Evolutionary conservation across 2,888 invertebrate genomes (phyloP), one percentile per base, ranked within the genome.

Genomic region (Hydropsyche betteni): DNA sequence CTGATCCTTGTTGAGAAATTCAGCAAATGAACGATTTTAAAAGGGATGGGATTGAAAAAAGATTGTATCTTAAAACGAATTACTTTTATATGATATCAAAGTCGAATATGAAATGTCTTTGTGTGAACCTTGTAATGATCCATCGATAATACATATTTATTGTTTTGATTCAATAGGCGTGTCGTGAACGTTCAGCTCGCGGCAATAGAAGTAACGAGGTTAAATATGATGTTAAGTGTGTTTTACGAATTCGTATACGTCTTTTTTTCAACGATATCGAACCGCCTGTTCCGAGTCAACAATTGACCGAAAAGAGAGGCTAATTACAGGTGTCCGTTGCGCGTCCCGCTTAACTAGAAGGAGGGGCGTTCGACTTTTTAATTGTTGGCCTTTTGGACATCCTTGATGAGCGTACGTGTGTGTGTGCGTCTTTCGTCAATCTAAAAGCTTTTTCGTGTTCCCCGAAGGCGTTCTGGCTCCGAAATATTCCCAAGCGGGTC

Each of bases 381-480:
- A 64, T 64, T 64, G 64, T 64, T 36, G 12, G 44, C 6, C 24
- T 24, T 69, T 50, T 69, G 70, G 70, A 53, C 70, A 70, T 51
- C 70, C 44, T 55, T 38, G 72, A 36, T 61, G 24, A 24, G 24
- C 24, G 2, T 6, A 14, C 10, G 16, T 16, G n/a, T 64, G 44
- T 70, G 70, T 53, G 52, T 70, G 58, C 16, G 64, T 64, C 64
- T 64, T 51, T 70, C 70, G 70, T 52, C 70, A 34, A 51, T 75
- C 75, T 75, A 75, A 75, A 75, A 75, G 75, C 75, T 38, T 75
- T 75, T 70, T 75, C 75, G 75, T 75, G 75, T 75, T 70, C 70
- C 75, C 75, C 70, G 64, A 75, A 70, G 75, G 75, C 70, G 70
- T 44, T 75, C 58, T 36, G 58, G 70, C 38, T 61, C 44, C 69